Evolutionary conservation across 2,113 vertebrate species (phyloP), one percentile per base, ranked within the genome.

Genomic region (Eptatretus burgeri): DNA sequence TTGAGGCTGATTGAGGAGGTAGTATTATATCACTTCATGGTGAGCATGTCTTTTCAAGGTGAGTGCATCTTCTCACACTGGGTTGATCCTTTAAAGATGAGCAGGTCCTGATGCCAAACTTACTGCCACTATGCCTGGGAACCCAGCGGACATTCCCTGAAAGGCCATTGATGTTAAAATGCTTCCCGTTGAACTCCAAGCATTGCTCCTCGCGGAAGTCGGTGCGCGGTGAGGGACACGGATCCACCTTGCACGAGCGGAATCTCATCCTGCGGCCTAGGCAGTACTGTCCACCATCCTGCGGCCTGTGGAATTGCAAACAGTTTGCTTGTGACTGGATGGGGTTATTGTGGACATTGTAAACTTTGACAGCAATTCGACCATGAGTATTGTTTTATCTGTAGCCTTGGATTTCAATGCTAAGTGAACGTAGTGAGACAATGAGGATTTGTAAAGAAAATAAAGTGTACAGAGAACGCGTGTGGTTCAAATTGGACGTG

Each of bases 201-300:
- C 89, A 96, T 70, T 96, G 89, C 50, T 87, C 80, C 66, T 86
- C 87, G 2, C 89, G 78, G 69, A 96, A 95, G 68, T 91, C 87
- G 69, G 77, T 79, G 67, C 67, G 74, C 65, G 78, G 84, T 69
- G 82, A 78, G 49, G 86, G 84, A 74, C 89, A 96, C 1, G 82
- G 78, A 72, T 86, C 85, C 52, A 82, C 91, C 68, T 82, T 93
- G 76, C 89, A 96, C 1, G 89, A 96, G 49, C 83, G 83, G 77
- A 93, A 96, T 70, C 86, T 93, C 85, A 89, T 91, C 70, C 87
- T 78, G 66, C 85, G 84, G 65, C 89, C 89, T 66, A 95, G 81
- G 63, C 89, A 96, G 72, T 84, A 95, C 66, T 76, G 83, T 50
- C 89, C 89, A 53, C 84, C 85, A 49, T 87, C 86, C 70, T 76